Conservation (phyloP, 2,888 invertebrate genomes). For the Cinara cedri region DNA sequence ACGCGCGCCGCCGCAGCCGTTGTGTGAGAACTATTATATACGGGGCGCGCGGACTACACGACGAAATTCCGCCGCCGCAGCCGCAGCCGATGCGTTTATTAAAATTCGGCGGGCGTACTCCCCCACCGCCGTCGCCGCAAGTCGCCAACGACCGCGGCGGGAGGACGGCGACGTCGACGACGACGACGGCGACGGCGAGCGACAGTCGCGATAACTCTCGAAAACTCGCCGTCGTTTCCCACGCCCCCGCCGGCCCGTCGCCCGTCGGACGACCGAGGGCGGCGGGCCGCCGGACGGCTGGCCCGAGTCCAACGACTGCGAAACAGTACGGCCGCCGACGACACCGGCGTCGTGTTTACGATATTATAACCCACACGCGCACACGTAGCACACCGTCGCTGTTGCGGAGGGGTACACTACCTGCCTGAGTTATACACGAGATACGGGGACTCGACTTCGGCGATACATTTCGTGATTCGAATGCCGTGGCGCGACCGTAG, state of each 20-base stretch:
- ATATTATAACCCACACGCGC: slow-evolving; percentile 27
- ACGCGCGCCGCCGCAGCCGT: neutral
- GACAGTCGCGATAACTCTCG: slow-evolving; percentile 14
- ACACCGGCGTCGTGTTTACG: slow-evolving; percentile 30
- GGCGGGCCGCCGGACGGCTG: slow-evolving; percentile 19
- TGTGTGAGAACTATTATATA: slow-evolving; percentile 44
- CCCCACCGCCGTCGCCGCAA: slow-evolving; percentile 12
- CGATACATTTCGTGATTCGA: slow-evolving; percentile 39
- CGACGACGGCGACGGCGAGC: too few relatives aligned
- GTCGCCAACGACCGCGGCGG: neutral
- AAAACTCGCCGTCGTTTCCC: slow-evolving; percentile 39
- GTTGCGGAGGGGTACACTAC: too few relatives aligned
- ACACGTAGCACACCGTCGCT: neutral
- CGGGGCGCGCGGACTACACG: slow-evolving; percentile 36
- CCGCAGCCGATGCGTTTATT: slow-evolving; percentile 24
- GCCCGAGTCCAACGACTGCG: slow-evolving; percentile 30
- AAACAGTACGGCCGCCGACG: slow-evolving; percentile 25
- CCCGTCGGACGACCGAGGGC: neutral
- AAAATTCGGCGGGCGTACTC: slow-evolving; percentile 53
- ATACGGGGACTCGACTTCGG: neutral
- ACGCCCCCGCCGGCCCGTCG: slow-evolving; percentile 32
- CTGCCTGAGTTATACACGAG: too few relatives aligned
- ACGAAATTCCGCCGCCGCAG: slow-evolving; percentile 48
- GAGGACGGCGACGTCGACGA: neutral
- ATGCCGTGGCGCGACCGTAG: slow-evolving; percentile 17